Evolutionary conservation across 2,888 invertebrate genomes (phyloP).

Genomic region (Drosophila nr. perissopoda): DNA sequence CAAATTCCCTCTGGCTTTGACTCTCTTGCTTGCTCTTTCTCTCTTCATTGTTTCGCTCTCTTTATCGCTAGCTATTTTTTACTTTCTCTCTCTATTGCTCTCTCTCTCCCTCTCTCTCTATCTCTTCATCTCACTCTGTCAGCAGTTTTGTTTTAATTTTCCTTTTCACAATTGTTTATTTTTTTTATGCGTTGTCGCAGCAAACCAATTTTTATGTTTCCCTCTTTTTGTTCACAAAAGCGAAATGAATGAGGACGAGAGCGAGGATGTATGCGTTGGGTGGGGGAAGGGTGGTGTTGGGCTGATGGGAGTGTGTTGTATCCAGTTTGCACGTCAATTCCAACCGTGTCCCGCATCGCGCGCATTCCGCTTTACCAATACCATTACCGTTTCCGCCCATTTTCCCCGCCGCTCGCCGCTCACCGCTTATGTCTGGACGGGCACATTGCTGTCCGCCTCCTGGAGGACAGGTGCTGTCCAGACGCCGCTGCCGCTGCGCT

Average conservation of each 20-base stretch:
- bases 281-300: background rate
- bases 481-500: slow-evolving; percentile 86
- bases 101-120: background rate
- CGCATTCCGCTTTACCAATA: background rate
- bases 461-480: slow-evolving; percentile 87
- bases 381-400: background rate
- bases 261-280: background rate
- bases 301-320: slow-evolving; percentile 4
- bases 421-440: slow-evolving; percentile 83
- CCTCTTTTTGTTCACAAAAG: slow-evolving; percentile 1
- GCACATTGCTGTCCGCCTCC: slow-evolving; percentile 83
- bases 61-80: background rate
- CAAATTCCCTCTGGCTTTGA: slow-evolving; percentile 16
- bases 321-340: slow-evolving; percentile 36
- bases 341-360: slow-evolving; percentile 1
- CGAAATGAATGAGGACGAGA: background rate
- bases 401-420: slow-evolving; percentile 1
- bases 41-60: background rate
- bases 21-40: background rate
- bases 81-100: background rate
- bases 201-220: slow-evolving; percentile 37
- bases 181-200: slow-evolving; percentile 51
- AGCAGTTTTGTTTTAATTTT: slow-evolving; percentile 21
- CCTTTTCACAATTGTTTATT: slow-evolving; percentile 45
- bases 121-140: background rate